Percentiles rank a stretch among this genome's conserved stretches.
Evolutionary conservation across 2,113 vertebrate species (phyloP).

Genomic region (Stigmatopora argus): DNA sequence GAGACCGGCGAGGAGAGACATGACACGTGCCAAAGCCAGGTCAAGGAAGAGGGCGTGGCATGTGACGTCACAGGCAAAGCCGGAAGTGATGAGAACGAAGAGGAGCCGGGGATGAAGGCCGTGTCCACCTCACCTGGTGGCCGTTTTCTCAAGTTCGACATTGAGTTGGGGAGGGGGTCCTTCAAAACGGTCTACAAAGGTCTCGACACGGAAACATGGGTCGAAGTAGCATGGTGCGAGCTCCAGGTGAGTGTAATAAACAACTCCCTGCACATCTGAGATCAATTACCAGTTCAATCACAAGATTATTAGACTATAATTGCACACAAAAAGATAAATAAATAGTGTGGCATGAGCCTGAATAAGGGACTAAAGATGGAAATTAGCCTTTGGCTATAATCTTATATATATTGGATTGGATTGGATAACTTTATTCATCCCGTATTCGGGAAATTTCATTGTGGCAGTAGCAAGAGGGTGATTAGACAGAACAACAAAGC

Average conservation of each 20-base stretch:
- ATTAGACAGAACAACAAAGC: too few species aligned
- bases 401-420: too few species aligned
- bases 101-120: conserved; percentile 92
- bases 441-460: too few species aligned
- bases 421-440: too few species aligned
- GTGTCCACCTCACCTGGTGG: conserved; percentile 92
- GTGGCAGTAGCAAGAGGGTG: too few species aligned
- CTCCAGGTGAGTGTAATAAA: conserved; percentile 83
- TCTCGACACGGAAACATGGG: conserved; percentile 96
- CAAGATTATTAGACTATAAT: too few species aligned
- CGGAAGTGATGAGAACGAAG: conserved; percentile 81
- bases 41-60: conserved; percentile 49
- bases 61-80: conserved; percentile 68
- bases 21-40: conserved; percentile 36
- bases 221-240: conserved; percentile 98
- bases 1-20: conserved; percentile 45
- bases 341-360: too few species aligned
- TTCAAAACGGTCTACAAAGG: conserved; percentile 99
- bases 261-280: too few species aligned
- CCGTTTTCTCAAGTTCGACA: conserved; percentile 98
- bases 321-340: too few species aligned
- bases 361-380: too few species aligned
- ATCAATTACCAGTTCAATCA: too few species aligned
- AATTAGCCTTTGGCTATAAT: too few species aligned
- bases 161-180: conserved; percentile 93